Conservation (phyloP, 1,140 invertebrate genomes). For the Agraylea sexmaculata region DNA sequence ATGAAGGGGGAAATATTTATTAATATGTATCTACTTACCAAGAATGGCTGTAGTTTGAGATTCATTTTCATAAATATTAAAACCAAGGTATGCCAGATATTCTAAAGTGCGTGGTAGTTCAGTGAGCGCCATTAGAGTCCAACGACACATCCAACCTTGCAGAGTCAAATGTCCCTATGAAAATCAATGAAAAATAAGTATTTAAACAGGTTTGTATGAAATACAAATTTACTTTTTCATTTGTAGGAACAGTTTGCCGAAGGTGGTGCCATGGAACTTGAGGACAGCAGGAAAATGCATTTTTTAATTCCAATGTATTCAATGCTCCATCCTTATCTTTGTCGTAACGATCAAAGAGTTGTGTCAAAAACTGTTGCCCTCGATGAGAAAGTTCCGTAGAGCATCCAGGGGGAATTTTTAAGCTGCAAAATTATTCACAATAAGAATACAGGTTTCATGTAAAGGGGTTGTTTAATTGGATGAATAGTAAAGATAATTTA, state of each 20-base stretch:
- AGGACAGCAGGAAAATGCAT: slow-evolving; percentile 87
- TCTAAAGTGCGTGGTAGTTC: slow-evolving; percentile 85
- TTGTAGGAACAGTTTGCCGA: slow-evolving; percentile 64
- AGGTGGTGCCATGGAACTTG: slow-evolving; percentile 76
- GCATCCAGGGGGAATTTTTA: slow-evolving; percentile 76
- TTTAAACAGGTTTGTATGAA: no score
- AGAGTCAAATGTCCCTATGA: slow-evolving; percentile 75
- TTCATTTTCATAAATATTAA: slow-evolving; percentile 84
- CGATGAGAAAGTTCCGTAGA: slow-evolving; percentile 86
- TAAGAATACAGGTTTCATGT: neutral
- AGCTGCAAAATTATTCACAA: slow-evolving; percentile 37
- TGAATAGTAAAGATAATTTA: slow-evolving; percentile 37
- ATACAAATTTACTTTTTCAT: slow-evolving; percentile 48
- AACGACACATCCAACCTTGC: slow-evolving; percentile 90
- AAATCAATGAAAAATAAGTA: no score
- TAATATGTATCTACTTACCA: slow-evolving; percentile 37
- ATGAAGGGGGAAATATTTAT: slow-evolving; percentile 1
- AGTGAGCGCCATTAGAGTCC: slow-evolving; percentile 78
- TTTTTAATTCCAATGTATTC: slow-evolving; percentile 77
- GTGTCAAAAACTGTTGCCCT: slow-evolving; percentile 83
- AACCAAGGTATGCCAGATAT: slow-evolving; percentile 93
- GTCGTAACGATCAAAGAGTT: slow-evolving; percentile 87
- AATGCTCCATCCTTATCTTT: slow-evolving; percentile 85
- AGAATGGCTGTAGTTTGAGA: slow-evolving; percentile 76
- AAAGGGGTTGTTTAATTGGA: neutral